phyloP scores from a whole-genome alignment of 2,113 vertebrate genomes.

The Ophthalmolycus amberensis region DNA sequence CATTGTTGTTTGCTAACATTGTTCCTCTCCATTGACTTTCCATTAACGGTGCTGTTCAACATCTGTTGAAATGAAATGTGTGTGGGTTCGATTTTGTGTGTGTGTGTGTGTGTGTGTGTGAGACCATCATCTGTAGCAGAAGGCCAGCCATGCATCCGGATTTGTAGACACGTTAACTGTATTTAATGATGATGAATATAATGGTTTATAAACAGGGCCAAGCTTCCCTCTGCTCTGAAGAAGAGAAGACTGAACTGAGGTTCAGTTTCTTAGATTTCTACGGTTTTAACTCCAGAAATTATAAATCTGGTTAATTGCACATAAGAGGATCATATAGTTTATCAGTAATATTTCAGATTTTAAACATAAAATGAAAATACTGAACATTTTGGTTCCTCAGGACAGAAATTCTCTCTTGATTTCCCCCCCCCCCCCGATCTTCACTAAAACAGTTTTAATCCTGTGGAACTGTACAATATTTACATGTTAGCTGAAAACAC shows the following conservation, averaged over 20 bases:
- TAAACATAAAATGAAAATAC: background rate
- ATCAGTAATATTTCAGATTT: background rate
- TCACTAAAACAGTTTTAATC: slow-evolving; percentile 57
- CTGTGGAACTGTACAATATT: slow-evolving; percentile 29
- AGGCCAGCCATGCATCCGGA: slow-evolving; percentile 72
- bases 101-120: slow-evolving; percentile 45
- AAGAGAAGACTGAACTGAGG: background rate
- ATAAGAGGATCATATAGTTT: background rate
- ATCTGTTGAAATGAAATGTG: slow-evolving; percentile 75
- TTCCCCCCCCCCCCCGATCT: slow-evolving; percentile 25
- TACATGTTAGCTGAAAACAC: slow-evolving; percentile 40
- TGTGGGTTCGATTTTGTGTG: slow-evolving; percentile 21
- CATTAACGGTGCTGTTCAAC: slow-evolving; percentile 82
- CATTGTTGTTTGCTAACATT: slow-evolving; percentile 77
- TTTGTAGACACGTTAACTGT: slow-evolving; percentile 65
- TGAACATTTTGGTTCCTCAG: background rate
- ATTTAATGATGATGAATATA: slow-evolving; percentile 79
- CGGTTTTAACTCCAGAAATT: background rate
- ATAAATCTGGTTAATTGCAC: background rate
- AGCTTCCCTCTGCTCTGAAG: slow-evolving; percentile 25
- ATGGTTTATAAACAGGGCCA: slow-evolving; percentile 33
- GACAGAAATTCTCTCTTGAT: slow-evolving; percentile 15
- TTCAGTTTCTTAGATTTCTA: background rate
- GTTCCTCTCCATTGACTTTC: slow-evolving; percentile 83
- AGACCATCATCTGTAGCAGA: slow-evolving; percentile 67